Evolutionary conservation across 23 tunicate genomes (phyloP).

Genomic region (Oikopleura albicans): DNA sequence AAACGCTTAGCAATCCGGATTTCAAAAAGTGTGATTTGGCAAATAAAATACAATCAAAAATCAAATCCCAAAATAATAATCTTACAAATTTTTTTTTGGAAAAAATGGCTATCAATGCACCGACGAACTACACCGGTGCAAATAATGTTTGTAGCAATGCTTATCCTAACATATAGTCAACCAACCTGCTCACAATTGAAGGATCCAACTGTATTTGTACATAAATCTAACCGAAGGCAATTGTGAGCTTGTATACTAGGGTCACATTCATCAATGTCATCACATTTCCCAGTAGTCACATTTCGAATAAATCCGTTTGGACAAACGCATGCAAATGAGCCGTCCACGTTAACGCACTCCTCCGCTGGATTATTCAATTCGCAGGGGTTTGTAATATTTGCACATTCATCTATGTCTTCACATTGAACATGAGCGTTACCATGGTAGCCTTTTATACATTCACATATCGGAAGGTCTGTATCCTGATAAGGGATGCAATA

Average conservation of each 20-base stretch:
- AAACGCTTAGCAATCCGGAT: too few relatives aligned
- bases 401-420: too few relatives aligned
- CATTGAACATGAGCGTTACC: too few relatives aligned
- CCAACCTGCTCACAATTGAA: not conserved
- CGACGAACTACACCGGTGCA: not conserved
- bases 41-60: too few relatives aligned
- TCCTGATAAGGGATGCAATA: too few relatives aligned
- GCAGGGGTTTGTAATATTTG: too few relatives aligned
- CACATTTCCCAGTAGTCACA: not conserved
- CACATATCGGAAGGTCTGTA: not conserved
- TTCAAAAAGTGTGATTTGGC: too few relatives aligned
- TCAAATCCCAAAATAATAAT: too few relatives aligned
- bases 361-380: too few relatives aligned
- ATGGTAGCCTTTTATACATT: too few relatives aligned
- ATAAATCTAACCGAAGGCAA: not conserved
- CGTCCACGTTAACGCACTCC: not conserved
- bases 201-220: not conserved
- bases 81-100: too few relatives aligned
- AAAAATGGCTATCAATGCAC: not conserved
- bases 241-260: not conserved
- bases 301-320: not conserved
- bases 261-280: not conserved
- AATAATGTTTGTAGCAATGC: not conserved
- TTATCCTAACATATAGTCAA: not conserved
- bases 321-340: not conserved